Evolutionary conservation across 2,113 vertebrate genomes (phyloP).

Genomic region (Addax nasomaculatus): DNA sequence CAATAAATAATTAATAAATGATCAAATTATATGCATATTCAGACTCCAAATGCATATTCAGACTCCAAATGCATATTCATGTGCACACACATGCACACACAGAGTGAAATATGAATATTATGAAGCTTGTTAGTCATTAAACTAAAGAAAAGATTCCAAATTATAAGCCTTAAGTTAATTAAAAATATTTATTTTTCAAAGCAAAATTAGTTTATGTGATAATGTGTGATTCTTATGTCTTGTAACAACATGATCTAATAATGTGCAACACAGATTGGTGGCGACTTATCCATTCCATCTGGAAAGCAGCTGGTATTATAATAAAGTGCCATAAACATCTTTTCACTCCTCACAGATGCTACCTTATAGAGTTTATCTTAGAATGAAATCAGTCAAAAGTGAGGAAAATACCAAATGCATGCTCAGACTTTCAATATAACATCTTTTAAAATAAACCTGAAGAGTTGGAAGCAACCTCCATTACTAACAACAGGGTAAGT

Average conservation of each 20-base stretch:
- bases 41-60: not conserved
- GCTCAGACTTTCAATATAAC: not conserved
- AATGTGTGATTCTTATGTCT: not conserved
- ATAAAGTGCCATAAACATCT: not conserved
- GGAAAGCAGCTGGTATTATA: not conserved
- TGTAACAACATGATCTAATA: not conserved
- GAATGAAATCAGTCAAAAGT: constrained; percentile 23
- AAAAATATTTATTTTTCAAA: not conserved
- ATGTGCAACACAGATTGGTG: not conserved
- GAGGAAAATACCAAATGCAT: not conserved
- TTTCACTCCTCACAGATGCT: not conserved
- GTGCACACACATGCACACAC: not conserved
- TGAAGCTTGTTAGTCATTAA: not conserved
- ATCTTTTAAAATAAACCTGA: not conserved
- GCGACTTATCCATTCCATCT: not conserved
- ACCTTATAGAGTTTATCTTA: not conserved
- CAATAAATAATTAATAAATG: not conserved
- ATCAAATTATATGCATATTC: not conserved
- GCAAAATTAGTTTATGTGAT: not conserved
- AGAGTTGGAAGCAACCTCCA: not conserved
- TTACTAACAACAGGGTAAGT: not conserved
- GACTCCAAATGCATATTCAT: not conserved
- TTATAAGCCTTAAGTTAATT: not conserved
- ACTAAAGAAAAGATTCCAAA: not conserved
- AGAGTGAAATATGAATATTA: not conserved